Base-by-base conservation (phyloP, 2,888 invertebrate genomes). In the Lumbricus terrestris region DNA sequence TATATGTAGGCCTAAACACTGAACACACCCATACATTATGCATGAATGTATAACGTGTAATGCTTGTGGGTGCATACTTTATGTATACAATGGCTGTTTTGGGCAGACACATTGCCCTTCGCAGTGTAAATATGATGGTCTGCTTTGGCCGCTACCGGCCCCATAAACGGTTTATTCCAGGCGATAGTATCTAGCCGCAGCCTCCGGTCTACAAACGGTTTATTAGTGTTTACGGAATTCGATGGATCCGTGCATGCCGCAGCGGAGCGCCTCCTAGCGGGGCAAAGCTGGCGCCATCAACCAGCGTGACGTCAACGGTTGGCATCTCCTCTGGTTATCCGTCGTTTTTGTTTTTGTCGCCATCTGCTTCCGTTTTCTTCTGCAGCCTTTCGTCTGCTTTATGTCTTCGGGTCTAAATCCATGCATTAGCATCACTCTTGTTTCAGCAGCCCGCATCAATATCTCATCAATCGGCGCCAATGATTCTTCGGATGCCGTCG, bases 41-140 rank as follows among this genome's bases (percentile, higher is more conserved):
- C 40, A 40, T 40, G 15, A 40, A 40, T 6, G 40, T 15, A 40
- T 15, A 40, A 18, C 47, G 18, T 47, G 18, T 47, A 4, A 15
- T 18, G 20, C 18, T 1, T n/a, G 18, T 29, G 8, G 29, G n/a
- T n/a, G 16, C 69, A n/a, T 11, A n/a, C n/a, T 69, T n/a, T 69
- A 69, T 69, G n/a, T 69, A 69, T n/a, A 69, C n/a, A 69, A 13
- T 69, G 69, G 13, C 69, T 69, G n/a, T 69, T 69, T 23, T 23
- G 0, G 23, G 23, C 47, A 47, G 47, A 23, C 47, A 47, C n/a
- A n/a, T 23, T 47, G 47, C 47, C 23, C n/a, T 69, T n/a, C 29
- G 69, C 69, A 69, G 69, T 69, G 69, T 69, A 69, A 69, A n/a
- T 69, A 69, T 69, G 69, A 69, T 69, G 69, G 69, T 69, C 69